Evolutionary conservation across 2,113 vertebrate species (phyloP).

Genomic region (Oreochromis tanganicae): DNA sequence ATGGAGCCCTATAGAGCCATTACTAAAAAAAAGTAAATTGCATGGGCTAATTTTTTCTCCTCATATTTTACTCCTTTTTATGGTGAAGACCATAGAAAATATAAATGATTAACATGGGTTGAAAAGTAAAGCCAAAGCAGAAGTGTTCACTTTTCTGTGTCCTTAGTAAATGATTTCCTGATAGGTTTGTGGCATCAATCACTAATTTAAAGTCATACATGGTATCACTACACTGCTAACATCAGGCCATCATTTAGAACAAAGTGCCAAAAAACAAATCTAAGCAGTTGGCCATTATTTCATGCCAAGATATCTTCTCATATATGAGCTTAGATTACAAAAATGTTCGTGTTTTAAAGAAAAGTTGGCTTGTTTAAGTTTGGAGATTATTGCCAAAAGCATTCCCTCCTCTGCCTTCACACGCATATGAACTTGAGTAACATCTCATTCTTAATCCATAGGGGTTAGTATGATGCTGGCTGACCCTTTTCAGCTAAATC

Average conservation of each 20-base stretch:
- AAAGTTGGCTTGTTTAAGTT: background rate
- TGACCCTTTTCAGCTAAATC: background rate
- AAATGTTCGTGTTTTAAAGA: background rate
- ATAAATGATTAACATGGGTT: background rate
- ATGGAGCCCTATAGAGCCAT: background rate
- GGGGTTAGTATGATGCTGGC: background rate
- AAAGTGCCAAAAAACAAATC: background rate
- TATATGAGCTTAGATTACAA: background rate
- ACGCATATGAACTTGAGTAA: background rate
- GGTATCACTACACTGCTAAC: background rate
- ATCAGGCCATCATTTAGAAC: background rate
- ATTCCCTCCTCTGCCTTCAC: background rate
- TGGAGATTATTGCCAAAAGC: background rate
- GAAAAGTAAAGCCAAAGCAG: background rate
- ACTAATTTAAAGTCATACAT: background rate
- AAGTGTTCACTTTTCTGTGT: background rate
- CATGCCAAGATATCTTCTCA: background rate
- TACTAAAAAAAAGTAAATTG: background rate
- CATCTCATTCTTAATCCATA: background rate
- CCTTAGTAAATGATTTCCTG: background rate
- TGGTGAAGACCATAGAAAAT: background rate
- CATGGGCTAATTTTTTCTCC: background rate
- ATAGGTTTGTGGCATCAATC: background rate
- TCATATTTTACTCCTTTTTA: background rate
- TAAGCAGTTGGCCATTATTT: background rate